These are phyloP conservation scores for Seira sanloemensis DNA, from an alignment of 2,888 invertebrate genomes.

Conservation along the genomic window DNA sequence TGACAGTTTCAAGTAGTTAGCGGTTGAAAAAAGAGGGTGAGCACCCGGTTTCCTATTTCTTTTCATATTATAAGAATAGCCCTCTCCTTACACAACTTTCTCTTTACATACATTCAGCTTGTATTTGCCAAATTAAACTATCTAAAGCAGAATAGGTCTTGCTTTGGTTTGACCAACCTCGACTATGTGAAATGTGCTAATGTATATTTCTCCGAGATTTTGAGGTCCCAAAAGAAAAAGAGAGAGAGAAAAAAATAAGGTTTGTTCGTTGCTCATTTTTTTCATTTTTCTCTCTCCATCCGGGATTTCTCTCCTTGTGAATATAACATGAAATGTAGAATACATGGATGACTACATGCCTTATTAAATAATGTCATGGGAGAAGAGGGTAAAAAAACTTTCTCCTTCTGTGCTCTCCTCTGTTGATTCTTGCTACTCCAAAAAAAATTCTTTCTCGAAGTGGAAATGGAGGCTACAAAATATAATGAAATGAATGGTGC, in stretches of 20 bases:
- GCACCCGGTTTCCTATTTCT: background rate
- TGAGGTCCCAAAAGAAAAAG: constrained; percentile 7
- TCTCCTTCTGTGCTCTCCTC: background rate
- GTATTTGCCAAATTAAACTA: constrained; percentile 39
- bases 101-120: background rate
- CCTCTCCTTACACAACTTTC: background rate
- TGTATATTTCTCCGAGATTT: background rate
- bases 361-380: background rate
- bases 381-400: too few relatives aligned
- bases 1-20: constrained; percentile 52
- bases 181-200: background rate
- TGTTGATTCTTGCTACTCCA: background rate
- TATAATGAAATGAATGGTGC: background rate
- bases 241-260: too few relatives aligned
- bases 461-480: too few relatives aligned
- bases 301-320: constrained; percentile 1
- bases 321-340: background rate
- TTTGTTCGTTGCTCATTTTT: background rate
- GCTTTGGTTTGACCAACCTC: constrained; percentile 26
- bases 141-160: constrained; percentile 26
- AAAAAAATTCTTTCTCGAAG: too few relatives aligned
- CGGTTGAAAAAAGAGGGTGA: background rate
- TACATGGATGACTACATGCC: background rate
- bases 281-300: too few relatives aligned
- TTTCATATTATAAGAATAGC: too few relatives aligned